phyloP scores from a whole-genome alignment of 2,888 invertebrate species.

The Phytoseiulus persimilis region DNA sequence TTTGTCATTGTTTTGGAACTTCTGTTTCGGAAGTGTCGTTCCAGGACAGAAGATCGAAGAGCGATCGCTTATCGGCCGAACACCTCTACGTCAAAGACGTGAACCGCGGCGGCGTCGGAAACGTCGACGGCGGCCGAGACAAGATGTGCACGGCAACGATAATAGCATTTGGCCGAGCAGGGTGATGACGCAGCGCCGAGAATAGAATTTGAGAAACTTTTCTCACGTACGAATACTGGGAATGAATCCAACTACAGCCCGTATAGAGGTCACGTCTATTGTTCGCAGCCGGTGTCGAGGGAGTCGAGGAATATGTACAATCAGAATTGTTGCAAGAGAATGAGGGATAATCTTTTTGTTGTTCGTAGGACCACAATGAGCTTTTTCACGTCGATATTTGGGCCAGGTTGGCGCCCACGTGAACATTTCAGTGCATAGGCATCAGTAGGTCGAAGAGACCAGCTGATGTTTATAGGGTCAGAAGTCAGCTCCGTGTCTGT shows the following conservation, averaged over 20 bases:
- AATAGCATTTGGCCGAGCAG: background rate
- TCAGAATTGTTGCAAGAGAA: background rate
- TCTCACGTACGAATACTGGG: background rate
- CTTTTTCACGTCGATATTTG: background rate
- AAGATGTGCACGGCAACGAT: background rate
- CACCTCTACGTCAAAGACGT: background rate
- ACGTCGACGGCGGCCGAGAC: background rate
- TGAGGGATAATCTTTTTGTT: background rate
- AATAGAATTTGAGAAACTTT: background rate
- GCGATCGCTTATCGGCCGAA: background rate
- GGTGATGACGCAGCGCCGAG: background rate
- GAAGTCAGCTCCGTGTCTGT: background rate
- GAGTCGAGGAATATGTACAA: background rate
- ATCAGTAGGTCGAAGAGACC: background rate
- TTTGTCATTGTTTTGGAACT: background rate
- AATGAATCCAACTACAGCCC: background rate
- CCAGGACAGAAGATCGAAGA: background rate
- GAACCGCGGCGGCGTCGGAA: background rate
- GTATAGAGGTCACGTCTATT: background rate
- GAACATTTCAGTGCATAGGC: background rate
- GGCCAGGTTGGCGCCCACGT: background rate
- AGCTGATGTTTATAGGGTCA: background rate
- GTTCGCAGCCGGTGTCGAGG: background rate
- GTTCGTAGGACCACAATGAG: background rate
- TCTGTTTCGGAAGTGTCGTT: background rate